Conservation (phyloP, 1,140 invertebrate species). For the Papilio polytes region DNA sequence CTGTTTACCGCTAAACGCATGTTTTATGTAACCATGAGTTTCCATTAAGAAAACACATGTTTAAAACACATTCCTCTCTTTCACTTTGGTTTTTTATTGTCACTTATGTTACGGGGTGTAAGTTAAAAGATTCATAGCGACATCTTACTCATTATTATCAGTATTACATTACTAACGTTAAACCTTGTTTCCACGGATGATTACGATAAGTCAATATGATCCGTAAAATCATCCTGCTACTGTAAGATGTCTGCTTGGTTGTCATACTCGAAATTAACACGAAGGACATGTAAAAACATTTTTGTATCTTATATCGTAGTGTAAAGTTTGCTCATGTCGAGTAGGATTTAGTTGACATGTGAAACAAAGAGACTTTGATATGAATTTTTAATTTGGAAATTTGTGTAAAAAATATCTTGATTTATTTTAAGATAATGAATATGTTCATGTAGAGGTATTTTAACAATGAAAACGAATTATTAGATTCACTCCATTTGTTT, state of each 20-base stretch:
- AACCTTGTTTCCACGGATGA: not conserved
- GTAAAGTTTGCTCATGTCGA: slow-evolving; percentile 3
- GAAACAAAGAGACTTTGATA: not conserved
- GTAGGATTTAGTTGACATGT: not conserved
- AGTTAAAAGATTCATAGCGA: too few species aligned
- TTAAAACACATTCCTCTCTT: not conserved
- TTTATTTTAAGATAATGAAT: too few species aligned
- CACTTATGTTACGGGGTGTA: too few species aligned
- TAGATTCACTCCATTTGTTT: not conserved
- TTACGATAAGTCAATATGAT: not conserved
- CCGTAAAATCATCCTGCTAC: not conserved
- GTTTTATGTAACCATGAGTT: not conserved
- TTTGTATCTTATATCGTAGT: not conserved
- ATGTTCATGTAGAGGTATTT: too few species aligned
- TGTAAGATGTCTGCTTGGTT: not conserved
- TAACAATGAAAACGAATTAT: not conserved
- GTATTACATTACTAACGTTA: not conserved
- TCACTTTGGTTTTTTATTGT: too few species aligned
- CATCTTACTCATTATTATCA: too few species aligned
- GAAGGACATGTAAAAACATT: not conserved
- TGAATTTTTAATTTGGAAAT: not conserved
- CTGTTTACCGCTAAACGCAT: not conserved
- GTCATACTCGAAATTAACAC: not conserved
- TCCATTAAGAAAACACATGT: not conserved
- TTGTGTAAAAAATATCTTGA: not conserved